phyloP scores from a whole-genome alignment of 2,797 vertebrate genomes.

The Megaceryle alcyon region DNA sequence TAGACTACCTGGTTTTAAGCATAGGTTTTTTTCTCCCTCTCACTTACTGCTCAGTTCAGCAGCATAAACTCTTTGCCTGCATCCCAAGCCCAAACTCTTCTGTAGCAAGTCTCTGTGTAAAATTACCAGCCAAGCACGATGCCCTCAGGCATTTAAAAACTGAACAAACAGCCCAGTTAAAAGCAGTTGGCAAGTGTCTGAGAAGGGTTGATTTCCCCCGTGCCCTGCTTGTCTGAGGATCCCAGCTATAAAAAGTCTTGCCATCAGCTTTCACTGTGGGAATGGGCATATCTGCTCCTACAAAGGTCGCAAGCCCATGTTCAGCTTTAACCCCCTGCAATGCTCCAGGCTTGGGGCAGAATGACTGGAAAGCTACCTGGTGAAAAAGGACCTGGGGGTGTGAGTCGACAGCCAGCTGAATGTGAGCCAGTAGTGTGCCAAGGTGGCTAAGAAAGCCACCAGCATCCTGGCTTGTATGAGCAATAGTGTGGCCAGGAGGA shows the following conservation, averaged over 20 bases:
- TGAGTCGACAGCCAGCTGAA: too few species aligned
- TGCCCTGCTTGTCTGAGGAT: not conserved
- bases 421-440: too few species aligned
- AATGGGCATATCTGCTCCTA: not conserved
- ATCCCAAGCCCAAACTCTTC: not conserved
- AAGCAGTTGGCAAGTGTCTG: not conserved
- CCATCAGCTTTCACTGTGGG: rapidly evolving
- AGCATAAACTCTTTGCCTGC: not conserved
- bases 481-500: too few species aligned
- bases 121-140: not conserved
- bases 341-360: not conserved
- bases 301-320: not conserved
- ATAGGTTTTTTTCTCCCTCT: not conserved
- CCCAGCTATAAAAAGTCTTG: not conserved
- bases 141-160: not conserved
- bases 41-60: not conserved
- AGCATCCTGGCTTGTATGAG: too few species aligned
- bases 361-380: too few species aligned
- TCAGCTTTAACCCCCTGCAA: not conserved
- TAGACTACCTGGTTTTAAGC: not conserved
- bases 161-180: not conserved
- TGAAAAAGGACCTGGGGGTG: too few species aligned
- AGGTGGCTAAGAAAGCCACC: too few species aligned
- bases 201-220: not conserved
- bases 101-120: not conserved